Percentiles rank a stretch among this genome's conserved stretches.
Evolutionary conservation across 2,113 vertebrate genomes (phyloP).

Genomic region (Telmatochromis sp.): DNA sequence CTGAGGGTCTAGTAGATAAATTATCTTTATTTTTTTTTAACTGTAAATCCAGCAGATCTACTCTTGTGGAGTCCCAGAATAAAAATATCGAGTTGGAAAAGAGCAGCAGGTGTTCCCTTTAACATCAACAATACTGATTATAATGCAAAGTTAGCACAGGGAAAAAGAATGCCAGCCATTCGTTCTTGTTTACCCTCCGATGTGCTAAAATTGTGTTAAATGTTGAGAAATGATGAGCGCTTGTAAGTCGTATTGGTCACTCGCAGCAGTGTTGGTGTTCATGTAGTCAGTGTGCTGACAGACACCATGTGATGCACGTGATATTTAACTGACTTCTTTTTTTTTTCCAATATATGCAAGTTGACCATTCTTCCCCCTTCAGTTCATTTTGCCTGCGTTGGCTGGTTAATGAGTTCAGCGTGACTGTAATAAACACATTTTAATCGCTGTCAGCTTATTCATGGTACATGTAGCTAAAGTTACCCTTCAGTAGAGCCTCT

Average conservation of each 20-base stretch:
- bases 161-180: neutral
- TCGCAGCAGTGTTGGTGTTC: neutral
- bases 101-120: neutral
- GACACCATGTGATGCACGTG: fast-evolving
- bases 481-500: neutral
- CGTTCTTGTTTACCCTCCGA: neutral
- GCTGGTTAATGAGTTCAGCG: neutral
- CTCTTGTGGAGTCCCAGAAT: neutral
- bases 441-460: neutral
- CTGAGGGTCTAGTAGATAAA: neutral
- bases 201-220: neutral
- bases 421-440: neutral
- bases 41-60: neutral
- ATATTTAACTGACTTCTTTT: neutral
- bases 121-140: neutral
- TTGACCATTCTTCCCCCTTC: neutral
- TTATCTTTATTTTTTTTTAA: fast-evolving
- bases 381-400: neutral
- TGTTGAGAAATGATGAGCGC: neutral
- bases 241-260: neutral
- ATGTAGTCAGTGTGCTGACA: neutral
- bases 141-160: neutral
- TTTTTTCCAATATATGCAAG: neutral
- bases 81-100: neutral
- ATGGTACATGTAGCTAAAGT: neutral